phyloP scores from a whole-genome alignment of 2,113 vertebrate species.

The Bombycilla garrulus region DNA sequence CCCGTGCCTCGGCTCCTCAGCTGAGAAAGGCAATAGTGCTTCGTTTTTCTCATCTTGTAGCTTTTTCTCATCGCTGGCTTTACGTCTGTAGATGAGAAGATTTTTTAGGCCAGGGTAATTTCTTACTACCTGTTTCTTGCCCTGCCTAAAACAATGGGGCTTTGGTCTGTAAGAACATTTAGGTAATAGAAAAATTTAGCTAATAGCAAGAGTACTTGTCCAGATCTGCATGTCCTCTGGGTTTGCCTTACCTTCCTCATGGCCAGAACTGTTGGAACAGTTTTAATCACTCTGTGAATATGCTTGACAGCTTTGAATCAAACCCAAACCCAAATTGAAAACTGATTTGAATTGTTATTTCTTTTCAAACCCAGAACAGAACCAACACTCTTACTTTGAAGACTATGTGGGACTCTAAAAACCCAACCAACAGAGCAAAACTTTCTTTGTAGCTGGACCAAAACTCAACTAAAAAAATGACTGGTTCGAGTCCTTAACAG shows the following conservation, averaged over 20 bases:
- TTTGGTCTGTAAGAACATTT: slow-evolving; percentile 11
- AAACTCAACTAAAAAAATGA: not conserved
- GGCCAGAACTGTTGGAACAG: slow-evolving; percentile 51
- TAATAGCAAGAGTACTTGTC: slow-evolving; percentile 47
- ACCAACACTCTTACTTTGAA: slow-evolving; percentile 36
- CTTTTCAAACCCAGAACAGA: slow-evolving; percentile 39
- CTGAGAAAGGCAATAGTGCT: not conserved
- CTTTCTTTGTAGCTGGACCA: slow-evolving; percentile 34
- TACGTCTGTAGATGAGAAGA: not conserved
- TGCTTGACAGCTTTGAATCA: slow-evolving; percentile 51
- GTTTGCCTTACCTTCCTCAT: slow-evolving; percentile 48
- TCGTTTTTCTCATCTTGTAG: not conserved
- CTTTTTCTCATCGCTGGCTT: not conserved
- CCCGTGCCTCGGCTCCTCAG: not conserved
- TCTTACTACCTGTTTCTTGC: slow-evolving; percentile 20
- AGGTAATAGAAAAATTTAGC: slow-evolving; percentile 31
- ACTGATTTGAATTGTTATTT: slow-evolving; percentile 52
- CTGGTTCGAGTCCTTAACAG: not conserved
- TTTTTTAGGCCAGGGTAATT: not conserved
- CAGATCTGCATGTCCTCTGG: slow-evolving; percentile 64
- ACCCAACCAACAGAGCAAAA: not conserved
- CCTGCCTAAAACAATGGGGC: slow-evolving; percentile 12
- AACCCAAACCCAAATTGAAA: slow-evolving; percentile 64
- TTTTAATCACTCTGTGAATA: slow-evolving; percentile 45
- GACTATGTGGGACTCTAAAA: not conserved